Evolutionary conservation across 2,113 vertebrate genomes (phyloP).

Genomic region (Tamias sibiricus): DNA sequence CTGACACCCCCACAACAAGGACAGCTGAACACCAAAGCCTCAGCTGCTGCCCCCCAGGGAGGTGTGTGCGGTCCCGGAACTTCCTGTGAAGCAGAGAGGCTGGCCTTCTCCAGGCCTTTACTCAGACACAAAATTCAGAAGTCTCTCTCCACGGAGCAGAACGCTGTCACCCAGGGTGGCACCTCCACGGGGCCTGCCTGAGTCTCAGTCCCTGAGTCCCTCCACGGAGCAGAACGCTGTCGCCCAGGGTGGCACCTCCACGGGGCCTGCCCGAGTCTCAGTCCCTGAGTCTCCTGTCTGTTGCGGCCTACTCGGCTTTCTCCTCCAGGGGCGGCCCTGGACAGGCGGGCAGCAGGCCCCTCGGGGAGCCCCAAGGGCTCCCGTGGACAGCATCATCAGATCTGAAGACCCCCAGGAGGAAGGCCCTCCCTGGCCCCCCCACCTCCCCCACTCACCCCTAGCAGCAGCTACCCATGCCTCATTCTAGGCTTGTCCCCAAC

Average conservation of each 20-base stretch:
- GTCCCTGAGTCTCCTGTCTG: fast-evolving
- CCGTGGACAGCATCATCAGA: fast-evolving
- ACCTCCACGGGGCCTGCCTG: fast-evolving
- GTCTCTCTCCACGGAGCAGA: fast-evolving
- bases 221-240: not conserved
- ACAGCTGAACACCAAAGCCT: fast-evolving
- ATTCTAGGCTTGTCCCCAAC: not conserved
- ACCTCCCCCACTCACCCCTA: not conserved
- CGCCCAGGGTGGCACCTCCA: fast-evolving
- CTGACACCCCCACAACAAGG: fast-evolving
- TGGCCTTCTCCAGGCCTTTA: too few species aligned
- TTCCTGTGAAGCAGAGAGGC: not conserved
- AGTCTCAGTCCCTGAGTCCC: not conserved
- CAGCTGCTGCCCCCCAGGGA: fast-evolving
- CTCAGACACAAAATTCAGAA: not conserved
- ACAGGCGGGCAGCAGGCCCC: not conserved
- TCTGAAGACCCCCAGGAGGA: not conserved
- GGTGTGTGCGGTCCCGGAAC: fast-evolving
- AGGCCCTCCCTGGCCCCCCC: not conserved
- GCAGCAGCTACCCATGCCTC: not conserved
- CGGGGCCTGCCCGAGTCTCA: fast-evolving
- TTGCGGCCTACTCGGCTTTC: too few species aligned
- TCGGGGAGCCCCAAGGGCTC: not conserved
- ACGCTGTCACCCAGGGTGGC: not conserved
- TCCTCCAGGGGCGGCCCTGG: not conserved